These are phyloP conservation scores for Melanogrammus aeglefinus DNA, from an alignment of 2,797 vertebrate genomes.

Conservation along the genomic window DNA sequence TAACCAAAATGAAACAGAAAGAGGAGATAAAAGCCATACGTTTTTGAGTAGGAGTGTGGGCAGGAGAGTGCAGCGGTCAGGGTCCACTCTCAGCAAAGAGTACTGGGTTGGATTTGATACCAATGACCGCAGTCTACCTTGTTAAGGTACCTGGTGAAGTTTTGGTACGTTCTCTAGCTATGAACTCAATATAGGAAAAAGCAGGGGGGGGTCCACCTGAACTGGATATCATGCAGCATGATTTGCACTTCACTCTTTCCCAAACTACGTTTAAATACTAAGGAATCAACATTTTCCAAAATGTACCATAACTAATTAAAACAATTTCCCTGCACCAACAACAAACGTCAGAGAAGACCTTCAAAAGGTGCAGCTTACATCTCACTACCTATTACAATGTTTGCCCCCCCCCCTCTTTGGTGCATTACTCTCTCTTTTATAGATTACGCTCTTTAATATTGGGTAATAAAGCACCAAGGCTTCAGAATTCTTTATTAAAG, in stretches of 20 bases:
- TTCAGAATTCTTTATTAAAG: neutral
- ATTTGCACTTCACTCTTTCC: constrained; percentile 5
- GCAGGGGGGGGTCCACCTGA: neutral
- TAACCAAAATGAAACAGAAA: neutral
- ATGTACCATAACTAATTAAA: neutral
- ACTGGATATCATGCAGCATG: neutral
- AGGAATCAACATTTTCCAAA: constrained; percentile 3
- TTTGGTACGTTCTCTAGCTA: neutral
- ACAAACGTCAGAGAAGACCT: neutral
- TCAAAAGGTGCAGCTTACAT: neutral
- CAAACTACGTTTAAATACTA: neutral
- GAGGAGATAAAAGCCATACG: neutral
- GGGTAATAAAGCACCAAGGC: neutral
- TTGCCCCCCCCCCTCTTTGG: neutral
- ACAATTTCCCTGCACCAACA: neutral
- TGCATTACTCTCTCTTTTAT: neutral
- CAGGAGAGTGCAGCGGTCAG: neutral
- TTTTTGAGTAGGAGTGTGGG: neutral
- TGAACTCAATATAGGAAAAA: neutral
- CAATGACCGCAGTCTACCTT: neutral
- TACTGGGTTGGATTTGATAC: neutral
- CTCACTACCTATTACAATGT: constrained; percentile 5
- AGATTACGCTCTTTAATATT: neutral
- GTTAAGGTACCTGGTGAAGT: neutral
- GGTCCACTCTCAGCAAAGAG: neutral